Percentiles rank a stretch among this genome's conserved stretches.
These are phyloP conservation scores for Phataginus tetradactyla DNA, from an alignment of 2,797 vertebrate species.

Conservation along the genomic window DNA sequence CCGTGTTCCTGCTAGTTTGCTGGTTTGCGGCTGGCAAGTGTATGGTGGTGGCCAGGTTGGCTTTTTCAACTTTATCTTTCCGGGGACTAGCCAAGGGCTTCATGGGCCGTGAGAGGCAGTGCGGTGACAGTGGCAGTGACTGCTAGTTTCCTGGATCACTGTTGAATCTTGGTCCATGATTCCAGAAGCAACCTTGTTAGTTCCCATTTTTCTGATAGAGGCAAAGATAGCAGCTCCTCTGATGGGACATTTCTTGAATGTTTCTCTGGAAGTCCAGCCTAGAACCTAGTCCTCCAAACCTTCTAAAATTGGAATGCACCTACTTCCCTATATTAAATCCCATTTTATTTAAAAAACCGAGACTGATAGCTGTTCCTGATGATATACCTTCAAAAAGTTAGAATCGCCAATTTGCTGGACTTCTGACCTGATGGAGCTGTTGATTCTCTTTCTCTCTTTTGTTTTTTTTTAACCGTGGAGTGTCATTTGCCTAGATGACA, in stretches of 20 bases:
- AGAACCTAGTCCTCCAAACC: not conserved
- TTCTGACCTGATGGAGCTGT: not conserved
- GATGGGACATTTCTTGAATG: not conserved
- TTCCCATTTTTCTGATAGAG: not conserved
- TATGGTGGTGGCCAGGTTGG: not conserved
- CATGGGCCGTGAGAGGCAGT: not conserved
- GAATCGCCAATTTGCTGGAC: not conserved
- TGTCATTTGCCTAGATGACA: not conserved
- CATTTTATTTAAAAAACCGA: not conserved
- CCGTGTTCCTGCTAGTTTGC: not conserved
- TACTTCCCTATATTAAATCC: not conserved
- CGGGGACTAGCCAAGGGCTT: not conserved
- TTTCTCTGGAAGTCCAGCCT: not conserved
- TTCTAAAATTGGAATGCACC: not conserved
- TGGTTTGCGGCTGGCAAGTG: not conserved
- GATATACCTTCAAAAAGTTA: not conserved
- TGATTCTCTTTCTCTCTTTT: not conserved
- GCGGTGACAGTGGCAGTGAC: not conserved
- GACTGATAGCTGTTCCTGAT: not conserved
- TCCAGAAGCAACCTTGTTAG: not conserved
- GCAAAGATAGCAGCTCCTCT: not conserved
- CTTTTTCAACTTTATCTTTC: constrained; percentile 7
- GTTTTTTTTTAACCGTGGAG: not conserved
- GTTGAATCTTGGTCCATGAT: not conserved
- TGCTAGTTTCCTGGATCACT: not conserved